Evolutionary conservation across 2,113 vertebrate species (phyloP).

Genomic region (Apodemus sylvaticus): DNA sequence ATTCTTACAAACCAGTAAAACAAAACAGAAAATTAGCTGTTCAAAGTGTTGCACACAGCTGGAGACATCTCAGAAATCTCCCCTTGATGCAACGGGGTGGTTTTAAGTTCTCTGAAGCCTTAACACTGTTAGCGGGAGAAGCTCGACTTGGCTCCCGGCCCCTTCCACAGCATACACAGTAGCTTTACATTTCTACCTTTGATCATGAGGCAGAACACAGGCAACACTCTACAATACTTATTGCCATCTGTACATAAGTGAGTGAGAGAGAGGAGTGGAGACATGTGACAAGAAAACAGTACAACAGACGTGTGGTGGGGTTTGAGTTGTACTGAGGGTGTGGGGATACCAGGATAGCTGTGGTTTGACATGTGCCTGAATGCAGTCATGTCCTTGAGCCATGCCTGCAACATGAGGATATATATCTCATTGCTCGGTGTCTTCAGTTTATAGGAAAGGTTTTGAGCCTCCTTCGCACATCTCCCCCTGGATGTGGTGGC

Average conservation of each 20-base stretch:
- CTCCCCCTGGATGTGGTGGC: conserved; percentile 65
- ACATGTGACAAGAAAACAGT: neutral
- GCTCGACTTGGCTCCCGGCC: neutral
- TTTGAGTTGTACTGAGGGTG: neutral
- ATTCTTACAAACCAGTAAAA: conserved; percentile 33
- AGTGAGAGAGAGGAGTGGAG: neutral
- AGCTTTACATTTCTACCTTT: neutral
- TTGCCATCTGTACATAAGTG: neutral
- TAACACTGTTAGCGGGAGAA: neutral
- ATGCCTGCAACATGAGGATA: neutral
- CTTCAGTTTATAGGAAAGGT: conserved; percentile 86
- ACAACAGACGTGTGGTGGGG: neutral
- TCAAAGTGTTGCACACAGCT: neutral
- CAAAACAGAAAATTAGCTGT: neutral
- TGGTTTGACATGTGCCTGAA: conserved; percentile 33
- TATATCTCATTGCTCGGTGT: neutral
- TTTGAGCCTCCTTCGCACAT: conserved; percentile 75
- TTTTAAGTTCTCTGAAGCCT: conserved; percentile 20
- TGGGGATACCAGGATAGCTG: neutral
- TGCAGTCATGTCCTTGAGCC: neutral
- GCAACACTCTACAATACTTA: neutral
- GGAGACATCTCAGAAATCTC: neutral
- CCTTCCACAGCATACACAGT: neutral
- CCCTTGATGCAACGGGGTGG: neutral
- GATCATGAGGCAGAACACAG: neutral